Evolutionary conservation across 2,888 invertebrate species (phyloP), one percentile per base, ranked within the genome.

Genomic region (Sinopyrophorus schimmeli): DNA sequence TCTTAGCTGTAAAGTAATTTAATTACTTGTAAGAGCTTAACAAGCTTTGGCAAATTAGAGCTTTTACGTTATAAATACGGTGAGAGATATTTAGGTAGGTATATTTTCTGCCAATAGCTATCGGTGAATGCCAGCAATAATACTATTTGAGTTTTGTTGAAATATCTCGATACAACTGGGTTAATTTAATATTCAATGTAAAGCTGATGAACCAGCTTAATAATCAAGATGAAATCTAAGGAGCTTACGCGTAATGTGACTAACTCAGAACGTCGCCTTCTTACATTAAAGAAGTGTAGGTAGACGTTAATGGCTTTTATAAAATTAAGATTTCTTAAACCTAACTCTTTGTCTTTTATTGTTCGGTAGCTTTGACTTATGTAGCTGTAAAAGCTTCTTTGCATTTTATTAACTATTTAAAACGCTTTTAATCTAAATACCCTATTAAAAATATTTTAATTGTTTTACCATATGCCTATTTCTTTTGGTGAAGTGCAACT

Each of bases 151-250:
- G 24, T 6, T 34, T 43, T 34, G 34, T 43, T 18, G 17, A 34
- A 26, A 43, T 27, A 43, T 24, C 34, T 32, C 18, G 43, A 43
- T 43, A 34, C 34, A 43, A 43, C 34, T 43, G 20, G 43, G 43
- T 34, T 43, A 43, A 43, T 43, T 43, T 34, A 43, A 43, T 43
- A 32, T 43, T 43, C 43, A 43, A 43, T 43, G 43, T 14, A 35
- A 43, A 20, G 43, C 26, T 34, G 43, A 43, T 43, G 43, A 43
- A 43, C 43, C 34, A 34, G 24, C 35, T 43, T 43, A 43, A 43
- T 43, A 34, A 34, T 27, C 43, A 43, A 43, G 34, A 43, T 43
- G 17, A 20, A 39, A 14, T 18, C 26, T 43, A 34, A 34, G 34
- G 15, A 43, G 43, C 34, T 43, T 43, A 43, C 43, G 24, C 26